Base-by-base conservation (phyloP, 1,140 invertebrate species). In the Sitophilus oryzae region DNA sequence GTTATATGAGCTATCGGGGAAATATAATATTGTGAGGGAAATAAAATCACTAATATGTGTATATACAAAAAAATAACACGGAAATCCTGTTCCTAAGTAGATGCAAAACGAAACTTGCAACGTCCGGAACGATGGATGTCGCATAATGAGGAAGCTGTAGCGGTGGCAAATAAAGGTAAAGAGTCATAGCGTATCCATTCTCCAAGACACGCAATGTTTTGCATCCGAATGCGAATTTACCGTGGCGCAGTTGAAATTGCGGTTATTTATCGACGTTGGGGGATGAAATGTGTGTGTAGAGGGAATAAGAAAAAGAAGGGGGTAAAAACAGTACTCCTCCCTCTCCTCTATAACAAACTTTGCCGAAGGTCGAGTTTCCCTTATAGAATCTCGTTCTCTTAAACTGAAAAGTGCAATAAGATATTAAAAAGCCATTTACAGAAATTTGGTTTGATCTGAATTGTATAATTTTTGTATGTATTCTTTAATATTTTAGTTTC, bases 111-210 rank as follows among this genome's bases (percentile, higher is more conserved):
- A 41, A 41, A 41, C 15, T 41, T 41, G n/a, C 10, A 41, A 18
- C 19, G 18, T 42, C 40, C 16, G 15, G 2, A 18, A 42, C 40
- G 2, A 42, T 42, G n/a, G 40, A 42, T 42, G 40, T 42, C 11
- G 40, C 40, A 42, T 42, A 42, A 42, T 42, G 19, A 42, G 19
- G 40, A n/a, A 42, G 40, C 19, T 42, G 25, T 11, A 30, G 11
- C 25, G 25, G 11, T 11, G 25, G 25, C 25, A 30, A 30, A 30
- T 19, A 42, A 38, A 38, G 14, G 36, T 16, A n/a, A 38, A 38
- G 8, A 38, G 6, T 16, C 4, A 42, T 42, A 18, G 40, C 40
- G 19, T 42, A 19, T 42, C 18, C 10, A n/a, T 10, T 3, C 21
- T 5, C 3, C 15, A 6, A 18, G 19, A 42, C 40, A 42, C 19